Evolutionary conservation across 2,113 vertebrate genomes (phyloP).

Genomic region (Cephalopholis sonnerati): DNA sequence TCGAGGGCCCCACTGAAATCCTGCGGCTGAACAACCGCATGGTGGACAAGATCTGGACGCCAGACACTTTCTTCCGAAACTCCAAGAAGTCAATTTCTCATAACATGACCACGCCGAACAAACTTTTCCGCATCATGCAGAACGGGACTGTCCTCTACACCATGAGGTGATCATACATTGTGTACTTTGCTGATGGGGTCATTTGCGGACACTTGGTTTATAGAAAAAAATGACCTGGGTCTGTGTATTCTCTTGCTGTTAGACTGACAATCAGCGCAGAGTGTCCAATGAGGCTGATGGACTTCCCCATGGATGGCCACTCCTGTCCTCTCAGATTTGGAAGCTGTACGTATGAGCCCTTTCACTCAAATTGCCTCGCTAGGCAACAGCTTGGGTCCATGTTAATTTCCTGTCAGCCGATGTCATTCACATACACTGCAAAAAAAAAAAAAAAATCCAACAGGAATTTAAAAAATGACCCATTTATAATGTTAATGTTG

Average conservation of each 20-base stretch:
- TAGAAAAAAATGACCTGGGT: neutral
- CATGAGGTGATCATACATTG: conserved; percentile 81
- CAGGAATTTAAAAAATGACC: too few relatives aligned
- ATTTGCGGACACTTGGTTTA: neutral
- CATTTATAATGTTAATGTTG: too few relatives aligned
- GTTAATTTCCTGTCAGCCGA: too few relatives aligned
- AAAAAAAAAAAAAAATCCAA: too few relatives aligned
- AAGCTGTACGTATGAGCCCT: conserved; percentile 82
- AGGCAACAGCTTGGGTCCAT: too few relatives aligned
- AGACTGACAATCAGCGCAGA: conserved; percentile 86
- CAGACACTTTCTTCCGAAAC: conserved; percentile 87
- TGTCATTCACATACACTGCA: too few relatives aligned
- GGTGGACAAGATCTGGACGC: conserved; percentile 88
- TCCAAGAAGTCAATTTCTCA: conserved; percentile 85
- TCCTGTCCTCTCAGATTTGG: conserved; percentile 86
- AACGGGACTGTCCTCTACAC: conserved; percentile 89
- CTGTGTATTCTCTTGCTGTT: conserved; percentile 21
- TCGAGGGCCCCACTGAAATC: conserved; percentile 85
- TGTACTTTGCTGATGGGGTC: neutral
- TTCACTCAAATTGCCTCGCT: too few relatives aligned
- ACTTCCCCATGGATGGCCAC: conserved; percentile 89
- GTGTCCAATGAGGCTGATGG: conserved; percentile 85
- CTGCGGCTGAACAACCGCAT: conserved; percentile 86
- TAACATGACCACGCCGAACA: conserved; percentile 88
- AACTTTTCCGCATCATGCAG: conserved; percentile 89